A percentile compares a stretch with the other conserved stretches of the same genome.
phyloP scores from a whole-genome alignment of 2,888 invertebrate species.

The Hirtodrosophila cameraria region DNA sequence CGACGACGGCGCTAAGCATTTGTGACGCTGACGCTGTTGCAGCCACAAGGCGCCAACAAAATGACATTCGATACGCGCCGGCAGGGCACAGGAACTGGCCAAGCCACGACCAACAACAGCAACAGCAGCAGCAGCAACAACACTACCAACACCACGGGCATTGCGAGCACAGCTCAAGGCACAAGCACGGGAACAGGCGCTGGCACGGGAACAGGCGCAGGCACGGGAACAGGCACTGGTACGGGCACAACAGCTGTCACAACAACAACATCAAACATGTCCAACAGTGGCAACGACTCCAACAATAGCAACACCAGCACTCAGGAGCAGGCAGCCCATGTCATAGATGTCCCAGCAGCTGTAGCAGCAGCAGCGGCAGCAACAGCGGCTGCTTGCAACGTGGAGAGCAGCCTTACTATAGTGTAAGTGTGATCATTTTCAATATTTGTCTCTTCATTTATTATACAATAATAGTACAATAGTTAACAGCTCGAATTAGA shows the following conservation, averaged over 20 bases:
- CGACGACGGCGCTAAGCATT: constrained; percentile 50
- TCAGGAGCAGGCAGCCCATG: constrained; percentile 35
- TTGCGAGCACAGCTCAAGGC: constrained; percentile 62
- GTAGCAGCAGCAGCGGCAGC: constrained; percentile 39
- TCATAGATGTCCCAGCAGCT: constrained; percentile 27
- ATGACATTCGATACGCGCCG: constrained; percentile 84
- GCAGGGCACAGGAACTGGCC: constrained; percentile 65
- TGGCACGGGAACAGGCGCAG: constrained; percentile 35
- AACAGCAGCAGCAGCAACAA: constrained; percentile 38
- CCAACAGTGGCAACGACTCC: constrained; percentile 51
- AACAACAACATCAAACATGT: constrained; percentile 46
- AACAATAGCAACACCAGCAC: constrained; percentile 45
- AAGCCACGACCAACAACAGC: constrained; percentile 53
- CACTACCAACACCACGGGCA: constrained; percentile 51
- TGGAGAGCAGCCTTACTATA: constrained; percentile 59
- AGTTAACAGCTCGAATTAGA: constrained; percentile 1
- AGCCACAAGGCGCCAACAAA: constrained; percentile 49
- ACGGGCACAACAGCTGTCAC: constrained; percentile 36
- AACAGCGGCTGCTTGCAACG: constrained; percentile 45
- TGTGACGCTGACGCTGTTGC: constrained; percentile 39
- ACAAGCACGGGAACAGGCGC: constrained; percentile 37
- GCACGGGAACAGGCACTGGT: constrained; percentile 42
- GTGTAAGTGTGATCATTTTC: constrained; percentile 52
- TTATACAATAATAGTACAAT: too few species aligned
- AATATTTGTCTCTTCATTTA: too few species aligned